phyloP scores from a whole-genome alignment of 1,140 invertebrate genomes.

The Drosophila ohnishii region DNA sequence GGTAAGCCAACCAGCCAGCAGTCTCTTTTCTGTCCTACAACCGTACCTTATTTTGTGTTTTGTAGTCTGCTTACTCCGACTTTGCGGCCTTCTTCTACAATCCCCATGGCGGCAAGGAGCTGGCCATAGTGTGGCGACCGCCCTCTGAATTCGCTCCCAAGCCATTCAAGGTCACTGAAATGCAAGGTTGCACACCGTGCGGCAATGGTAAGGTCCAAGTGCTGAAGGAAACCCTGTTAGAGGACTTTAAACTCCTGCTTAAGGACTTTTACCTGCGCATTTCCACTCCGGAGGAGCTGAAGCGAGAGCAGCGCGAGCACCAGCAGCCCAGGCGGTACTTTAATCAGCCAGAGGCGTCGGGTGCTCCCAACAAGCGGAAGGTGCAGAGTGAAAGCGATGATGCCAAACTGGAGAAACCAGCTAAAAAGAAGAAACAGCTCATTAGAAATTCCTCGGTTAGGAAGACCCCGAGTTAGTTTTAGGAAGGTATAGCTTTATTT shows the following conservation, averaged over 20 bases:
- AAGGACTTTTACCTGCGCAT: slow-evolving; percentile 74
- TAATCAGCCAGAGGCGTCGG: neutral
- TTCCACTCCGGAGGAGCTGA: slow-evolving; percentile 49
- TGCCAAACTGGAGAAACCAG: neutral
- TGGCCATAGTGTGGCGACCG: slow-evolving; percentile 93
- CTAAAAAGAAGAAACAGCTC: slow-evolving; percentile 20
- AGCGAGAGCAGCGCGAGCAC: slow-evolving; percentile 43
- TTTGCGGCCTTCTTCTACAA: slow-evolving; percentile 95
- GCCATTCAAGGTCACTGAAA: slow-evolving; percentile 88
- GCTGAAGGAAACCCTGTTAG: slow-evolving; percentile 86
- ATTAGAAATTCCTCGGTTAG: slow-evolving; percentile 32
- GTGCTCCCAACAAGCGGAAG: slow-evolving; percentile 32
- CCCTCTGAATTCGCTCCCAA: slow-evolving; percentile 84
- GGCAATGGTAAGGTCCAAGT: slow-evolving; percentile 51
- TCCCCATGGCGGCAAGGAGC: slow-evolving; percentile 90
- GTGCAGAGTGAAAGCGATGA: neutral
- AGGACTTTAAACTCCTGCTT: slow-evolving; percentile 88
- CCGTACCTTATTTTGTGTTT: slow-evolving; percentile 49
- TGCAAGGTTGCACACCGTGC: slow-evolving; percentile 80
- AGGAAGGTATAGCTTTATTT: neutral
- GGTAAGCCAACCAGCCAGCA: slow-evolving; percentile 83
- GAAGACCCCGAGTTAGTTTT: slow-evolving; percentile 28
- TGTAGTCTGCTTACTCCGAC: slow-evolving; percentile 89
- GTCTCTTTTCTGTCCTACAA: neutral
- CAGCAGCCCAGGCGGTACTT: slow-evolving; percentile 58